Evolutionary conservation across 1,140 invertebrate genomes (phyloP).

Genomic region (Gryon sp.): DNA sequence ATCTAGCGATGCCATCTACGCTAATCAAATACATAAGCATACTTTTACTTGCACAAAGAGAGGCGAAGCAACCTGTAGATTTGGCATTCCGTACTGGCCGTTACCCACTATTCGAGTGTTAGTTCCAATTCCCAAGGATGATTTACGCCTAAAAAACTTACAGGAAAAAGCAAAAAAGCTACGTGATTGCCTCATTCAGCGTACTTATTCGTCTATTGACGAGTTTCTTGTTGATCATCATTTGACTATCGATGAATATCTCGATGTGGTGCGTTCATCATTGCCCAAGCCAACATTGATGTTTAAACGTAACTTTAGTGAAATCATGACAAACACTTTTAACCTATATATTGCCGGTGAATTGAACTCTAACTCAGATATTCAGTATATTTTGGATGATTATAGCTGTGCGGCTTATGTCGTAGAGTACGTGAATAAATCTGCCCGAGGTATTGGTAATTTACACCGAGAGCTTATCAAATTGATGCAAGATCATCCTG

Average conservation of each 20-base stretch:
- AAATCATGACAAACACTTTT: constrained; percentile 51
- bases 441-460: constrained; percentile 70
- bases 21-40: constrained; percentile 69
- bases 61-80: constrained; percentile 70
- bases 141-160: not conserved
- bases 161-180: not conserved
- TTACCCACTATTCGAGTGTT: not conserved
- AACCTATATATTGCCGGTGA: constrained; percentile 68
- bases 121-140: not conserved
- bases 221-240: not conserved
- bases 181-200: not conserved
- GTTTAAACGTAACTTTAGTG: not conserved
- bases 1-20: not conserved
- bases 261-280: not conserved
- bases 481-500: constrained; percentile 70
- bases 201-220: not conserved
- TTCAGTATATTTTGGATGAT: constrained; percentile 74
- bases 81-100: constrained; percentile 62
- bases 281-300: not conserved
- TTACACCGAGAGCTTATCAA: constrained; percentile 68
- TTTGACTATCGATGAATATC: not conserved
- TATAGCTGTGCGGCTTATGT: constrained; percentile 67
- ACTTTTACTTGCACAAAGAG: constrained; percentile 72
- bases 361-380: constrained; percentile 71
- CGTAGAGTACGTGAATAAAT: constrained; percentile 74